phyloP scores from a whole-genome alignment of 1,140 invertebrate genomes.

The Cecropterus lyciades region DNA sequence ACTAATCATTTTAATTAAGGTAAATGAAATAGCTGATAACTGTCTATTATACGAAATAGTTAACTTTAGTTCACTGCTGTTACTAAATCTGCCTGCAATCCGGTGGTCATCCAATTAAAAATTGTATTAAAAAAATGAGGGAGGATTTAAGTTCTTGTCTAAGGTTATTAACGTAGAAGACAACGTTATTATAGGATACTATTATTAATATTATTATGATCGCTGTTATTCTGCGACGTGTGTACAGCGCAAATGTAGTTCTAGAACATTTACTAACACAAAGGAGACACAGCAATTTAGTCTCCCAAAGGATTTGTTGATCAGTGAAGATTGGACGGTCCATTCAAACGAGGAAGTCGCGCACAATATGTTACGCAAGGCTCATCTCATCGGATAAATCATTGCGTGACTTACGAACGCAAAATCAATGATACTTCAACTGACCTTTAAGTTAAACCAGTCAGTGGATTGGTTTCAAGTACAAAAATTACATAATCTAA shows the following conservation, averaged over 20 bases:
- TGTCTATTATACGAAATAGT: no score
- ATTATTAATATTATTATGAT: no score
- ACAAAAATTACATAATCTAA: not conserved
- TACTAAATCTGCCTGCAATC: no score
- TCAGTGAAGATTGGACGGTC: constrained; percentile 10
- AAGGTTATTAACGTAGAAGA: no score
- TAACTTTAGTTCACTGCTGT: no score
- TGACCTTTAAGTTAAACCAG: constrained; percentile 7
- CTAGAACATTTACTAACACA: constrained; percentile 4
- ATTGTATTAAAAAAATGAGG: no score
- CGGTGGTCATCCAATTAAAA: no score
- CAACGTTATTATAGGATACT: no score
- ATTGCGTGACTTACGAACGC: constrained; percentile 18
- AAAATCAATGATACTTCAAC: constrained; percentile 10
- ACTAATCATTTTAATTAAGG: no score
- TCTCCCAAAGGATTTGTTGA: constrained; percentile 22
- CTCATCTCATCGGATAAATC: constrained; percentile 14
- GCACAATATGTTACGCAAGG: constrained; percentile 24
- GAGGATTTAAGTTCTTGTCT: no score
- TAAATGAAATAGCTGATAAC: no score
- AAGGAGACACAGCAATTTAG: constrained; percentile 7
- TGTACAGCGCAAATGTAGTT: not conserved
- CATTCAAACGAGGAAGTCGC: constrained; percentile 24
- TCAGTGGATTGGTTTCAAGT: constrained; percentile 3
- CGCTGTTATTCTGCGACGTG: no score